Percentiles rank a stretch among this genome's conserved stretches.
Conservation (phyloP, 2,797 vertebrate species). For the Simalia tracyae region DNA sequence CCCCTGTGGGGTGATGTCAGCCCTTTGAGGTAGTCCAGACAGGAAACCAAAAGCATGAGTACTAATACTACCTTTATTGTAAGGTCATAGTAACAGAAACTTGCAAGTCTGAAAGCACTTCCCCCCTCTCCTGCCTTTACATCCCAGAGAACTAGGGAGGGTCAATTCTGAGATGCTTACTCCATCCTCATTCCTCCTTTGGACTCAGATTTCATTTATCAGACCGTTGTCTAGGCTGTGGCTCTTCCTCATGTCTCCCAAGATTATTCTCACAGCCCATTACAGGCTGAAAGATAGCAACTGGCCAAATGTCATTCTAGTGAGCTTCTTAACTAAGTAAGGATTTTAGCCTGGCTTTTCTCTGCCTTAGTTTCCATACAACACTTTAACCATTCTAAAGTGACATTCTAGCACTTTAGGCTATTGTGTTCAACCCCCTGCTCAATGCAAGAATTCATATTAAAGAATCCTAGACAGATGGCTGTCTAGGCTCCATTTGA, state of each 20-base stretch:
- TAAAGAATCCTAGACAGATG: neutral
- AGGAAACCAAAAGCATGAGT: too few species aligned
- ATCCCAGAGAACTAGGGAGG: neutral
- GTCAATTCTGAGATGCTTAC: neutral
- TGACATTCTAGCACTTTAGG: neutral
- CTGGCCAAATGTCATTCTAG: neutral
- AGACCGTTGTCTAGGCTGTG: neutral
- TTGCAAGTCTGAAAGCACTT: neutral
- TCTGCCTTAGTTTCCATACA: neutral
- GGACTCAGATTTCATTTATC: neutral
- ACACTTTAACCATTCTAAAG: neutral
- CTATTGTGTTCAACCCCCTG: neutral
- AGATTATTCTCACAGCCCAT: neutral
- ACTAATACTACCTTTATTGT: too few species aligned
- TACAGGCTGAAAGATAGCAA: neutral
- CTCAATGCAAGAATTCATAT: neutral
- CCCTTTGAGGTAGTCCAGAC: too few species aligned
- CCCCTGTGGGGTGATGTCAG: too few species aligned
- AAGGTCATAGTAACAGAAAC: too few species aligned
- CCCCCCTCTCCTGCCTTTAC: neutral
- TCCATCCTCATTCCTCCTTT: neutral
- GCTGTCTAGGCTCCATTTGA: neutral
- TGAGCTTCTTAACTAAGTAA: neutral
- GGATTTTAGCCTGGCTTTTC: neutral
- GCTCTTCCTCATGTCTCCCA: neutral